Base-by-base conservation (phyloP, 2,113 vertebrate species). In the Perccottus glenii region DNA sequence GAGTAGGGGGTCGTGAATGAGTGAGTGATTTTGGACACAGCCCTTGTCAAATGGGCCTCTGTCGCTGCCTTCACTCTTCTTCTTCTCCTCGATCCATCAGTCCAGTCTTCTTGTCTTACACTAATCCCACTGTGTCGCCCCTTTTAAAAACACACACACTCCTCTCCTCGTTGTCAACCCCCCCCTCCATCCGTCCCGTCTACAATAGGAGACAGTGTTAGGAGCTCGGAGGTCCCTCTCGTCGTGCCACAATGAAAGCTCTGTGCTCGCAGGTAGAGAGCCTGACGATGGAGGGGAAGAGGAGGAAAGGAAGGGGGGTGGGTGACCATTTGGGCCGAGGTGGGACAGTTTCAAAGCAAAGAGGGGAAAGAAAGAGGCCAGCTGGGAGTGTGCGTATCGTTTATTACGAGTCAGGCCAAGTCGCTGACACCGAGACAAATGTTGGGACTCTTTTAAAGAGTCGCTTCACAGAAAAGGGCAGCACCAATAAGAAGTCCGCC, bases 191-290 rank as follows among this genome's bases (percentile, higher is more conserved):
- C 63, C 55, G 16, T 71, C 71, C 63, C 49, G 2, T 69, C 70
- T 40, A 87, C 87, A 90, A 90, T 81, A 83, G 80, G 52, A 81
- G 77, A 85, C 87, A 80, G 87, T 91, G 88, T 89, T 83, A 48
- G 72, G 66, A 62, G 73, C 70, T 72, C 11, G 19, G 47, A 73
- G 67, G 67, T 72, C 80, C 67, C 64, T 81, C 75, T 57, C 52
- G 49, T 60, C 56, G 70, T 1, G 19, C 46, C 11, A 92, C 89
- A 91, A 90, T 87, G 83, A 76, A 80, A 71, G 73, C 87, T 85
- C 89, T 91, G 91, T 90, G 75, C 77, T 56, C 65, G 60, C 85
- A 91, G 91, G 90, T 90, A 89, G 80, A 9, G 70, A 60, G 70
- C 19, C 19, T 27, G 19, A 27, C 19, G 19, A 27, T 27, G 69